A percentile compares a stretch with the other conserved stretches of the same genome.
Conservation (phyloP, 2,113 vertebrate species). For the Esox niger region DNA sequence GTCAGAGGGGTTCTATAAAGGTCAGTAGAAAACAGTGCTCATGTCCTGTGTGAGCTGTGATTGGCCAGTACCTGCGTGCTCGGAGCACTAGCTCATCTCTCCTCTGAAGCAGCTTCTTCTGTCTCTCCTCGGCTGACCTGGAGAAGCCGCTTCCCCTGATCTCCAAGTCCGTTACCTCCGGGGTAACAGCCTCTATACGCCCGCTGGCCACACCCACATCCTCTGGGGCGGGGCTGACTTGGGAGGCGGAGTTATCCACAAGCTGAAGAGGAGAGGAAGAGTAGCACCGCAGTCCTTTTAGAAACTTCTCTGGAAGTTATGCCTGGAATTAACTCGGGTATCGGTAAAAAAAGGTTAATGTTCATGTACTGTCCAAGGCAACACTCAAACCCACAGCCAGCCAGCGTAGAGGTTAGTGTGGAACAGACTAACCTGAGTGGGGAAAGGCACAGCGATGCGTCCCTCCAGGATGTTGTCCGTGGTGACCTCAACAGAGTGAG, state of each 20-base stretch:
- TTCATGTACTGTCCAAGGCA: too few relatives aligned
- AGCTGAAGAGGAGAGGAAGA: conserved; percentile 40
- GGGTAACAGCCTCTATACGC: conserved; percentile 54
- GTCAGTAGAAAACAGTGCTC: not conserved
- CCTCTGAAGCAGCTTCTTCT: conserved; percentile 90
- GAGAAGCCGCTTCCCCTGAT: conserved; percentile 93
- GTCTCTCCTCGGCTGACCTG: conserved; percentile 93
- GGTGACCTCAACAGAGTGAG: conserved; percentile 93
- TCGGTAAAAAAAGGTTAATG: too few relatives aligned
- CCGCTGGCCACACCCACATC: conserved; percentile 73
- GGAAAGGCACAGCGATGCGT: conserved; percentile 95
- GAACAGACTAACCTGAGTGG: conserved; percentile 79
- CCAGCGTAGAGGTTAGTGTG: too few relatives aligned
- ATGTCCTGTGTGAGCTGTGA: not conserved
- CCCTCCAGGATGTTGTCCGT: conserved; percentile 98
- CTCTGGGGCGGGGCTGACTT: conserved; percentile 70
- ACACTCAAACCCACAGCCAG: too few relatives aligned
- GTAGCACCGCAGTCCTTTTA: not conserved
- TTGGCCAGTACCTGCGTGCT: conserved; percentile 80
- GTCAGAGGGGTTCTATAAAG: too few relatives aligned
- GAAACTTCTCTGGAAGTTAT: not conserved
- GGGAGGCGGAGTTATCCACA: conserved; percentile 73
- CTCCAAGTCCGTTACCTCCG: conserved; percentile 83
- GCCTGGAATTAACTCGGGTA: too few relatives aligned
- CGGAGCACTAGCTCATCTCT: conserved; percentile 93